phyloP scores from a whole-genome alignment of 2,797 vertebrate species.

The Potorous gilbertii region DNA sequence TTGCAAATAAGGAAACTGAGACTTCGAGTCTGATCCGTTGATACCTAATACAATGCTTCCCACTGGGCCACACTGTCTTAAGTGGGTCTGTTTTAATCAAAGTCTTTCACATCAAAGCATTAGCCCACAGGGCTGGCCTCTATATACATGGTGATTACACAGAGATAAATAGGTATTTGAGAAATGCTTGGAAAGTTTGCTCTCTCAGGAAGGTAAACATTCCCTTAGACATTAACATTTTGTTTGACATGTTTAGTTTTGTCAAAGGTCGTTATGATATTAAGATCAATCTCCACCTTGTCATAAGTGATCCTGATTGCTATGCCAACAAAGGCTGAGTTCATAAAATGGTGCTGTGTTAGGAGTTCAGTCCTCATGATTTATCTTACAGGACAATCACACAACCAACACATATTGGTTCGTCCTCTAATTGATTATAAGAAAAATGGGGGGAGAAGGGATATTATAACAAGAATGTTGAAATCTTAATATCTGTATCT shows the following conservation, averaged over 20 bases:
- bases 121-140: background rate
- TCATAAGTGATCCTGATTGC: background rate
- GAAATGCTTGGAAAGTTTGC: slow-evolving; percentile 33
- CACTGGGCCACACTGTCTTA: background rate
- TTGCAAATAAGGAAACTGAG: background rate
- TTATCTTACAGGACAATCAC: background rate
- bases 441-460: background rate
- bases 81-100: slow-evolving; percentile 32
- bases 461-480: background rate
- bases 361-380: background rate
- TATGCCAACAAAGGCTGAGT: background rate
- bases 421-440: background rate
- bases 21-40: background rate
- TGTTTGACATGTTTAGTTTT: background rate
- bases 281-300: background rate
- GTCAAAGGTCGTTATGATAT: background rate
- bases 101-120: background rate
- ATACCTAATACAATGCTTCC: background rate
- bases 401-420: background rate
- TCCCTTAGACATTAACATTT: background rate
- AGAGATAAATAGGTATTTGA: slow-evolving; percentile 7
- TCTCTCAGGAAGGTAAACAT: slow-evolving; percentile 22
- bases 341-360: background rate
- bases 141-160: background rate
- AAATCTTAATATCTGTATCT: background rate